Evolutionary conservation across 2,113 vertebrate genomes (phyloP), one percentile per base, ranked within the genome.

Genomic region (Apistogramma diplotaenia): DNA sequence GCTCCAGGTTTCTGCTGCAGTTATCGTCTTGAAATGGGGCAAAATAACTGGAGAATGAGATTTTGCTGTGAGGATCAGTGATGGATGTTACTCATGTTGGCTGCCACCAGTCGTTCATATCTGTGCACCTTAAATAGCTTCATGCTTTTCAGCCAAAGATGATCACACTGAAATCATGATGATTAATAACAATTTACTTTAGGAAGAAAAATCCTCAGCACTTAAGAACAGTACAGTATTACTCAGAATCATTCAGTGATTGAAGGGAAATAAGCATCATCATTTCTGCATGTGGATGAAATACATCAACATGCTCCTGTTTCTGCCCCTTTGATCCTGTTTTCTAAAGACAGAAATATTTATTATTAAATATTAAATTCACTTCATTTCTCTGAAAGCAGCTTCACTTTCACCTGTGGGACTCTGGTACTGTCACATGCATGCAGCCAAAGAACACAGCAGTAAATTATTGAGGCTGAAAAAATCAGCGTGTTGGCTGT

Each of bases 401-500:
- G 74, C 78, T 62, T 61, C 55, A 83, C 81, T 70, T 81, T 79
- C 67, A 85, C 71, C 78, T 76, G 70, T 59, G 55, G 29, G 71
- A 77, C 57, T 82, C 72, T 84, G 80, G 25, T 60, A 72, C 61
- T 82, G n/a, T 86, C 79, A 84, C 82, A 81, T 88, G 6, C 21
- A 43, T 31, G 89, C 82, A 78, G 55, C 81, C 74, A 82, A 55
- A 71, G 21, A 87, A 65, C 62, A 79, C 80, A 87, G 78, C 73
- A 90, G 77, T 92, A 84, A 81, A 92, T 82, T 25, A 84, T 87
- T 79, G 89, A 86, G 81, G 67, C 62, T 78, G 71, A 67, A 60
- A n/a, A 67, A 70, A 29, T 51, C 6, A 82, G 78, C 85, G 74
- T 18, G 16, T 84, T 81, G 87, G 15, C 35, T 75, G 8, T 76